Base-by-base conservation (phyloP, 1,140 invertebrate species). In the Hycleus cichorii region DNA sequence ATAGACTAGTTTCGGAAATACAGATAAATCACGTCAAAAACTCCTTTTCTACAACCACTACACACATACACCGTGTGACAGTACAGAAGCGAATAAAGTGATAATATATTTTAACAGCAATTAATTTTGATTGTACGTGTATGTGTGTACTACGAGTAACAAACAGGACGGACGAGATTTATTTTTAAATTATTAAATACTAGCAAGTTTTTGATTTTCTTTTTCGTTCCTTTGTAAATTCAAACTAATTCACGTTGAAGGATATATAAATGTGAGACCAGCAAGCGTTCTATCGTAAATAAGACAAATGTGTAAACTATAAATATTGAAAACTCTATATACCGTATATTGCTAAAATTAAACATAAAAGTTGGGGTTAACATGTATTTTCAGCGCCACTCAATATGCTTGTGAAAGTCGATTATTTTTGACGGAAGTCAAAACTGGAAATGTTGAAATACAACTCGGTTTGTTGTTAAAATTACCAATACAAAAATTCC, bases 231-330 rank as follows among this genome's bases (percentile, higher is more conserved):
- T 32, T 32, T 32, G 3, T 18, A 18, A 18, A 18, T 18, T 18
- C 56, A 55, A 61, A 62, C 63, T 64, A 64, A 64, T 64, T 62
- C 63, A 58, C 49, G 59, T 49, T 52, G 63, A 64, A 47, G 59
- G 63, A 64, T 62, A 64, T 64, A 64, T 60, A 58, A 52, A 58
- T 46, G 53, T 50, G 49, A 53, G 46, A 50, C 32, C 47, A 57
- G 59, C 42, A 56, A 60, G 40, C 25, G 49, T 32, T 49, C 27
- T 12, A 49, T 49, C 59, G 53, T 64, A 64, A 64, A 61, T 61
- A 56, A 58, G 42, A 55, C 55, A 60, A 64, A 56, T 62, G 57
- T 60, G 54, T 63, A 63, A 59, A 57, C 38, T 49, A 58, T 64
- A 58, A 62, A 62, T 58, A 49, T 48, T 39, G 32, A 32, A 32